A percentile compares a stretch with the other conserved stretches of the same genome.
These are phyloP conservation scores for Palaemon carinicauda DNA, from an alignment of 1,140 invertebrate species.

Conservation along the genomic window DNA sequence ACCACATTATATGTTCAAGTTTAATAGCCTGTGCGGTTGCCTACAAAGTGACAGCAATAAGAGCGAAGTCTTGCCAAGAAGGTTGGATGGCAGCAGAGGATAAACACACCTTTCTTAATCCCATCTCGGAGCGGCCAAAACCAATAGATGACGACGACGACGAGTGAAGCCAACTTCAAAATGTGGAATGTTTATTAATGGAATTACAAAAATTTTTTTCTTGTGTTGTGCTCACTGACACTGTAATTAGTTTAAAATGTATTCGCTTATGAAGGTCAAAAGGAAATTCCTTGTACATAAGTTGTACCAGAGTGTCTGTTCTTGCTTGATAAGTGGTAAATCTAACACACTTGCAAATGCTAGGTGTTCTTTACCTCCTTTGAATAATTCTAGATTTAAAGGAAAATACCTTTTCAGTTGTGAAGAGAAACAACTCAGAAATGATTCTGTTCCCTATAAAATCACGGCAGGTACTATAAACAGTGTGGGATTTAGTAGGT, in stretches of 20 bases:
- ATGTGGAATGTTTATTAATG: background rate
- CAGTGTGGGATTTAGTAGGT: background rate
- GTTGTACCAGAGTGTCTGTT: too few species aligned
- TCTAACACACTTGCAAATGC: too few species aligned
- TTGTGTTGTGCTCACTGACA: background rate
- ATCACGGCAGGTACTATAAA: background rate
- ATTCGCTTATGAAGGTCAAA: too few species aligned
- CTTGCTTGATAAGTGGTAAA: too few species aligned
- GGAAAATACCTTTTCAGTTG: background rate
- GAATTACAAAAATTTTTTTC: background rate
- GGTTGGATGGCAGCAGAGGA: conserved; percentile 67
- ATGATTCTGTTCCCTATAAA: background rate
- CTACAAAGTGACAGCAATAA: conserved; percentile 65
- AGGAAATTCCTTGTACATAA: too few species aligned
- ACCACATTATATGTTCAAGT: conserved; percentile 64
- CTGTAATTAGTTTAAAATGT: too few species aligned
- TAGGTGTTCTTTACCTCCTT: too few species aligned
- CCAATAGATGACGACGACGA: background rate
- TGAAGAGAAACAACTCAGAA: background rate
- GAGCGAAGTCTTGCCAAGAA: conserved; percentile 66
- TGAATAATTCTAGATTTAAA: background rate
- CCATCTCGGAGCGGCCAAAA: conserved; percentile 47
- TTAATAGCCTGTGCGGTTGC: conserved; percentile 61
- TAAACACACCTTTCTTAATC: conserved; percentile 65
- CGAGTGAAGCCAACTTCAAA: background rate